Base-by-base conservation (phyloP, 2,797 vertebrate genomes). In the Leptatherina wallacei region DNA sequence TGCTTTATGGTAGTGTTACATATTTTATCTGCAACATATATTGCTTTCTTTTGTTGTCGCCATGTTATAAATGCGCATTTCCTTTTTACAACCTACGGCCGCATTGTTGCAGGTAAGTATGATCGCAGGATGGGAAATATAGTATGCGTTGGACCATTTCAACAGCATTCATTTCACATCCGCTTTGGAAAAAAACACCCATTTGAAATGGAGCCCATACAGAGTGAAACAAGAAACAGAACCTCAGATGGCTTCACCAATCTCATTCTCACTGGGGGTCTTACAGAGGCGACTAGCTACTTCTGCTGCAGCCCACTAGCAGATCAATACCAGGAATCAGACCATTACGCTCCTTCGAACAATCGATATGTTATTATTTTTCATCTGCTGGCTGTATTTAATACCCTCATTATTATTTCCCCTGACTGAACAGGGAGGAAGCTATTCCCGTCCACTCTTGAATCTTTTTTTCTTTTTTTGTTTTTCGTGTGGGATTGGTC, bases 311-410 rank as follows among this genome's bases (percentile, higher is more conserved):
- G 85, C 88, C 85, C 54, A 69, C 78, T 77, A 4, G 65, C 82
- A 65, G 91, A 95, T 95, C 94, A 92, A 95, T 95, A 94, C 80
- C 85, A 93, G 93, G 91, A 94, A 95, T 95, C 92, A 92, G 93
- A 86, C 91, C 91, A 94, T 94, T 94, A 94, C 84, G 83, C 86
- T 90, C 90, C 88, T 93, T 93, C 92, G 90, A 93, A 77, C 88
- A 90, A 95, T 95, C 94, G 69, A 95, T 95, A 95, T 94, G 94
- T 95, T 95, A 93, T 95, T 95, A 95, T 94, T 95, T 95, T 94
- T 93, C 93, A 95, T 95, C 92, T 94, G 93, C 91, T 89, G 90
- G 93, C 93, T 93, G 92, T 94, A 94, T 94, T 95, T 95, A 95
- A 95, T 95, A 92, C 91, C 92, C 91, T 94, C 90, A 94, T 94